Evolutionary conservation across 2,113 vertebrate genomes (phyloP), one percentile per base, ranked within the genome.

Genomic region (Tympanuchus pallidicinctus): DNA sequence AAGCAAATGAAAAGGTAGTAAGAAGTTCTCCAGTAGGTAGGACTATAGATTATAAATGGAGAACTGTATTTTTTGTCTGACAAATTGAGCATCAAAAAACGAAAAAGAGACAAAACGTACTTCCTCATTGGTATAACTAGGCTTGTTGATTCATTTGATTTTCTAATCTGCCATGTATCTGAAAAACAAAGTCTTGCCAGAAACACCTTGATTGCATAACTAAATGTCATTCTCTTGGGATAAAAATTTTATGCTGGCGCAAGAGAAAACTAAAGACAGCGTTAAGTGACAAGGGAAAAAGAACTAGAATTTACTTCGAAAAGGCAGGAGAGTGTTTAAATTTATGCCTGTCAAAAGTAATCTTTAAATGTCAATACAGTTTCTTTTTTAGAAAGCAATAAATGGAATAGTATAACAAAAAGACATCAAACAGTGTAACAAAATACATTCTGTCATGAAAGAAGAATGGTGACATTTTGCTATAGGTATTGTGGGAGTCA

Each of bases 351-450:
- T 89, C 87, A 84, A 50, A 72, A 36, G 48, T 56, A 69, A 56
- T 86, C 83, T 61, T 93, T 92, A 94, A 91, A 95, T 81, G 84
- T 92, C 83, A 94, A 72, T 78, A 81, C 11, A 42, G 73, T 67
- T 89, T 90, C 30, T 93, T 63, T 93, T 93, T 32, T 32, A 72
- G 61, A 92, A 92, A 89, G 81, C 32, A 75, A 74, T 81, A 65
- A 83, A 88, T 88, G 54, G 83, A 80, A 45, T 24, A 28, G 32
- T 56, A 20, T 50, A 74, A 71, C 27, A 74, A 19, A 63, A 90
- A 82, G 61, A 30, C 52, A 60, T 77, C 47, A 71, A 86, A 66
- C 47, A 60, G 8, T 60, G 25, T 59, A 70, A 93, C 42, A 94
- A 86, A 64, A 83, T 57, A 45, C 3, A 17, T 34, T 43, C 42